Percentiles rank a stretch among this genome's conserved stretches.
Conservation (phyloP, 2,113 vertebrate genomes). For the Thinocorus orbignyianus region DNA sequence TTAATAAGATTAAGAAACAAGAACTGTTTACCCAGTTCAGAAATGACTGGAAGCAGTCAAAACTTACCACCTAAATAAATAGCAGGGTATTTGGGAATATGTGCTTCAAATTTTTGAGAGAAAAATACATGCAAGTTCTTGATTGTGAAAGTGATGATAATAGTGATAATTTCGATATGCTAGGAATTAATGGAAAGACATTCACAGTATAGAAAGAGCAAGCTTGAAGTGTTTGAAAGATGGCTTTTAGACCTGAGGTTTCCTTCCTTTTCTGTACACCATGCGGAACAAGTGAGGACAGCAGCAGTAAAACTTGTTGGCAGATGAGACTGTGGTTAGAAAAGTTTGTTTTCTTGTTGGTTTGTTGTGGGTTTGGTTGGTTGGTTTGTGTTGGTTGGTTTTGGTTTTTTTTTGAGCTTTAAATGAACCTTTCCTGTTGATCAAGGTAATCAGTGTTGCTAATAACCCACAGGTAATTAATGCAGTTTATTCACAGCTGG, state of each 20-base stretch:
- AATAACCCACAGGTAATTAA: not conserved
- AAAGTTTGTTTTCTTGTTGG: not conserved
- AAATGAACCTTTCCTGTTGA: not conserved
- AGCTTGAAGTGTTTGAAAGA: not conserved
- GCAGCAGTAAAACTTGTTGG: not conserved
- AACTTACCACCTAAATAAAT: not conserved
- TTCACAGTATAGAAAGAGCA: not conserved
- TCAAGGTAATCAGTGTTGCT: not conserved
- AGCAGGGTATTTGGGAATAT: not conserved
- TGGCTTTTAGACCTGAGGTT: not conserved
- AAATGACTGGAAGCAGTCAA: not conserved
- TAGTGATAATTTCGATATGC: not conserved
- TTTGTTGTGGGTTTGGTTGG: too few relatives aligned
- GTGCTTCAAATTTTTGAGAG: not conserved
- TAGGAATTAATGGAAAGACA: not conserved
- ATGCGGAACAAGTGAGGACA: not conserved
- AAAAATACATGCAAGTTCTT: not conserved
- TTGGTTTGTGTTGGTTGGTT: not conserved
- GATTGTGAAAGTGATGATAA: not conserved
- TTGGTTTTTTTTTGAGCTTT: not conserved
- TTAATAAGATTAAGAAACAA: not conserved
- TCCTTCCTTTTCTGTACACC: not conserved
- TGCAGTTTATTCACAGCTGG: not conserved
- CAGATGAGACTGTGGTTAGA: not conserved
- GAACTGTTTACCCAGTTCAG: not conserved